These are phyloP conservation scores for Fringilla coelebs DNA, from an alignment of 2,797 vertebrate species.

Conservation along the genomic window DNA sequence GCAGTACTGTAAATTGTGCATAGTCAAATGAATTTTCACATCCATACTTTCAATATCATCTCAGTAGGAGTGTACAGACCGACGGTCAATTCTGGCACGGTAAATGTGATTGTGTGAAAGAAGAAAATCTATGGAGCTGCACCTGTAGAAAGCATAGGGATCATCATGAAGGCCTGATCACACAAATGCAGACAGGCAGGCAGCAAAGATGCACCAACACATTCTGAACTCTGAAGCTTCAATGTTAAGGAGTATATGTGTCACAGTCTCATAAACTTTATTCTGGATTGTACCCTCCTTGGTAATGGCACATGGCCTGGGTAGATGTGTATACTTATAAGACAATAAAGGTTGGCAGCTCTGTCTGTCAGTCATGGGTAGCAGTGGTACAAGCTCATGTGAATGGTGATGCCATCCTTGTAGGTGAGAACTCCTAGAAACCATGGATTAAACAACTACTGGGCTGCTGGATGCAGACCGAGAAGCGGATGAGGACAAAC, in stretches of 20 bases:
- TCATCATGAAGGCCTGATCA: background rate
- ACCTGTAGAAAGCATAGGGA: background rate
- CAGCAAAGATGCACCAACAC: background rate
- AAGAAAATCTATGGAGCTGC: background rate
- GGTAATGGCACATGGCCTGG: background rate
- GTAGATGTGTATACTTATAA: background rate
- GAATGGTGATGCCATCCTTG: background rate
- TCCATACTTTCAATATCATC: background rate
- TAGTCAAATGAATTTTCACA: background rate
- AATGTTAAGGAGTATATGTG: background rate
- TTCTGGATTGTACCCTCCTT: background rate
- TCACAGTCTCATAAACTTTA: background rate
- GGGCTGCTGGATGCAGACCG: background rate
- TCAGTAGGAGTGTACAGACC: background rate
- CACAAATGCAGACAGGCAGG: background rate
- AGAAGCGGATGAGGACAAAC: background rate
- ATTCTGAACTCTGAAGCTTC: background rate
- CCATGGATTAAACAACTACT: background rate
- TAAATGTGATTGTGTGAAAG: background rate
- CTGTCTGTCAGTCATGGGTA: background rate
- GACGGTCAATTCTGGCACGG: background rate
- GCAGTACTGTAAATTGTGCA: background rate
- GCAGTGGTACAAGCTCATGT: background rate
- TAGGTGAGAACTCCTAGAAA: background rate
- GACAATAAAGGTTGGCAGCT: background rate